These are phyloP conservation scores for Troides helena DNA, from an alignment of 2,888 invertebrate genomes.

Conservation along the genomic window DNA sequence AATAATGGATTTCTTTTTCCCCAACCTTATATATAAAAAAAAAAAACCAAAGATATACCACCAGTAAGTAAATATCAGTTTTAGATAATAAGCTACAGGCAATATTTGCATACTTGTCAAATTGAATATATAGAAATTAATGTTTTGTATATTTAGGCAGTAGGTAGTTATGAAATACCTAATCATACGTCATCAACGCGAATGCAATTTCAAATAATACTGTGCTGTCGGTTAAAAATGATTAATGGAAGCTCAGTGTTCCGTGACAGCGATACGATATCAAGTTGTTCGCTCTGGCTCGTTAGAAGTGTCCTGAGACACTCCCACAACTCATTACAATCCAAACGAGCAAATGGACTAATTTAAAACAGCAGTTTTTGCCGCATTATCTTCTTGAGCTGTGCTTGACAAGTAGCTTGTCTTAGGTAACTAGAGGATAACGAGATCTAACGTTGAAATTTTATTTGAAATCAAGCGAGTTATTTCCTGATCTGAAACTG, in stretches of 20 bases:
- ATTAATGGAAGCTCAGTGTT: slow-evolving; percentile 36
- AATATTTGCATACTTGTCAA: too few species aligned
- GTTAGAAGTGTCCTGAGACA: slow-evolving; percentile 22
- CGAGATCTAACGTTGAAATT: not conserved
- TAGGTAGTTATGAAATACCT: slow-evolving; percentile 27
- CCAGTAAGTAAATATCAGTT: too few species aligned
- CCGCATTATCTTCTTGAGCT: slow-evolving; percentile 6
- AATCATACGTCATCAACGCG: slow-evolving; percentile 24
- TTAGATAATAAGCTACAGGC: too few species aligned
- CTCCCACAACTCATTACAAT: slow-evolving; percentile 15
- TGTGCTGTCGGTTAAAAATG: slow-evolving; percentile 40
- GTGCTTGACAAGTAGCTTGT: not conserved
- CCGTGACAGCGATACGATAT: slow-evolving; percentile 9
- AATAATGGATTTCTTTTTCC: too few species aligned
- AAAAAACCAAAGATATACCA: too few species aligned
- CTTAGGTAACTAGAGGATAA: not conserved
- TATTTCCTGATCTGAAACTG: not conserved
- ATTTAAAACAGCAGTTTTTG: slow-evolving; percentile 4
- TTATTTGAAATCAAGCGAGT: not conserved
- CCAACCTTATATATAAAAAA: too few species aligned
- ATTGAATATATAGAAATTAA: too few species aligned
- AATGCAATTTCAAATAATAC: slow-evolving; percentile 34
- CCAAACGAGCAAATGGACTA: slow-evolving; percentile 8
- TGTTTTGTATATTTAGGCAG: slow-evolving; percentile 28
- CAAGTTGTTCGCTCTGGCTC: slow-evolving; percentile 14